These are phyloP conservation scores for Helicorthomorpha holstii DNA, from an alignment of 1,140 invertebrate species.

Conservation along the genomic window DNA sequence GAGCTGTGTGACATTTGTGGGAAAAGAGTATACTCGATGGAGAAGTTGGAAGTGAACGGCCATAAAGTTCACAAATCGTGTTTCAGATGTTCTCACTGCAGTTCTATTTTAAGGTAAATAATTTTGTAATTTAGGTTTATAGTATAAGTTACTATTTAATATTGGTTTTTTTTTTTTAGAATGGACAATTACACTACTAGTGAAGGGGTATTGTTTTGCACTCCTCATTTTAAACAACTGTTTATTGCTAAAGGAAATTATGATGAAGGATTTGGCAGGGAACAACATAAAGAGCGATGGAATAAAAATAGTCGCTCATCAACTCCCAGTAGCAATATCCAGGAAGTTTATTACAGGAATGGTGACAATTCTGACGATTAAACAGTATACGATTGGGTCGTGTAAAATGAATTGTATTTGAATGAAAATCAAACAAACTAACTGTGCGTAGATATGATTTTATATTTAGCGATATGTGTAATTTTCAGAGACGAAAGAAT, in stretches of 20 bases:
- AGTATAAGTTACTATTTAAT: too few relatives aligned
- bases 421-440: too few relatives aligned
- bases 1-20: slow-evolving; percentile 52
- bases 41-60: slow-evolving; percentile 57
- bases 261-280: slow-evolving; percentile 50
- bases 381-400: too few relatives aligned
- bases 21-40: slow-evolving; percentile 58
- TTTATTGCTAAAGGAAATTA: slow-evolving; percentile 72
- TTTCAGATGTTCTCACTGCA: slow-evolving; percentile 62
- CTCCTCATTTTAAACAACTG: slow-evolving; percentile 60
- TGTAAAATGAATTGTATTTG: too few relatives aligned
- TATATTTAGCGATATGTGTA: too few relatives aligned
- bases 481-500: too few relatives aligned
- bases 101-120: slow-evolving; percentile 49
- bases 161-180: slow-evolving; percentile 28
- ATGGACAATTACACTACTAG: slow-evolving; percentile 60
- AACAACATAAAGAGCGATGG: slow-evolving; percentile 31
- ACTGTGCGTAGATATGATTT: too few relatives aligned
- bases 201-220: slow-evolving; percentile 55
- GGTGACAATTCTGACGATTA: neutral
- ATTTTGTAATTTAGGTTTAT: too few relatives aligned
- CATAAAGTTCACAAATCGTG: slow-evolving; percentile 58
- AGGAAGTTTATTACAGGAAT: neutral
- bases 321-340: slow-evolving; percentile 12
- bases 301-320: slow-evolving; percentile 14